Conservation (phyloP, 2,113 vertebrate species). For the Crocuta crocuta region DNA sequence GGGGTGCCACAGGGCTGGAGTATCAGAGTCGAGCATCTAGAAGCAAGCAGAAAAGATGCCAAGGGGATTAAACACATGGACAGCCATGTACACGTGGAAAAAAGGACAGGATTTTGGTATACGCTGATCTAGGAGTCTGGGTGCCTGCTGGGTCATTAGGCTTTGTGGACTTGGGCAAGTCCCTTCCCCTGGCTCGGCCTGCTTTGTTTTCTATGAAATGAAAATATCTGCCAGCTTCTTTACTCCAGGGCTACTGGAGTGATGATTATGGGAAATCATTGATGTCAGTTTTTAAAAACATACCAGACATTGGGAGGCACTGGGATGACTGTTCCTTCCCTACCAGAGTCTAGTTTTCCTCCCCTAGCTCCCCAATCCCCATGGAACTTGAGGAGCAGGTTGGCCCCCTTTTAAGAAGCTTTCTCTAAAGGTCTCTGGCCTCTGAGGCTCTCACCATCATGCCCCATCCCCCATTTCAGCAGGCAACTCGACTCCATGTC, state of each 20-base stretch:
- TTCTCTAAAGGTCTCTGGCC: background rate
- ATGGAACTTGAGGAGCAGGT: background rate
- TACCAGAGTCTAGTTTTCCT: background rate
- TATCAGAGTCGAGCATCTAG: slow-evolving; percentile 77
- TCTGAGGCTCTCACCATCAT: background rate
- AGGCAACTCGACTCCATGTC: background rate
- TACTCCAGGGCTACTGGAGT: background rate
- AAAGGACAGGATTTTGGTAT: background rate
- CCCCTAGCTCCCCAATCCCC: background rate
- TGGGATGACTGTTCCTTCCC: background rate
- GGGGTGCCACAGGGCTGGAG: slow-evolving; percentile 69
- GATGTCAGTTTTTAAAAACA: background rate
- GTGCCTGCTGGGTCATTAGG: background rate
- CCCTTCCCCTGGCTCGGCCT: background rate
- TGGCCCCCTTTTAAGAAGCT: background rate
- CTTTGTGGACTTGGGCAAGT: background rate
- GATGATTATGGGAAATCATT: background rate
- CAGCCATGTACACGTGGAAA: background rate
- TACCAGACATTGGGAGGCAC: background rate
- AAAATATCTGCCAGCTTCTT: background rate
- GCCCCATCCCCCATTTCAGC: background rate
- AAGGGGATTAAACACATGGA: background rate
- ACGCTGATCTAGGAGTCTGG: background rate
- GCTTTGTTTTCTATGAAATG: slow-evolving; percentile 34
- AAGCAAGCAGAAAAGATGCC: slow-evolving; percentile 48